Base-by-base conservation (phyloP, 2,113 vertebrate genomes). In the Dipodomys stephensi region DNA sequence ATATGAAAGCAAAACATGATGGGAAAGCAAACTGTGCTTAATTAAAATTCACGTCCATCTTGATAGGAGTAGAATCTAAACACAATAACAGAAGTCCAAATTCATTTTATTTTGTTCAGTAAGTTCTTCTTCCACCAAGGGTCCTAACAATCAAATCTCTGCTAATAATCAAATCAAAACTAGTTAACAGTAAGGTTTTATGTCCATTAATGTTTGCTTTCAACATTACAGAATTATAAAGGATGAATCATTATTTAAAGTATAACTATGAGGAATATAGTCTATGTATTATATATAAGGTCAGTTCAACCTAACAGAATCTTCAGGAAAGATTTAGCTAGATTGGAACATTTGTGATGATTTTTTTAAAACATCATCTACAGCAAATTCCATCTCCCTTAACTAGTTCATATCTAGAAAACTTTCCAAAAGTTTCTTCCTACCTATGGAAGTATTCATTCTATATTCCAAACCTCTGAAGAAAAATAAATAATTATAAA, bases 221-320 rank as follows among this genome's bases (percentile, higher is more conserved):
- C 89, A 64, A 30, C 65, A 88, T 18, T 44, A 49, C 0, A 60
- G n/a, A 92, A 84, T 74, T 90, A 79, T 71, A 67, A 95, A 94
- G 49, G 13, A 84, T 77, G 9, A 95, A 23, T 87, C 72, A 67
- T 76, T 32, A 9, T 20, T 22, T 53, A 53, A 57, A 16, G 15
- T 57, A 57, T 57, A 57, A 57, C 53, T 57, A 57, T 57, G 16
- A 57, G 53, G 15, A 57, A 64, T 25, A 65, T 53, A 74, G 84
- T 71, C 49, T 81, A 93, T 86, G 91, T 46, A 68, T 30, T 93
- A 79, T 90, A 92, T 88, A 78, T 30, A 78, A 86, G 88, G 60
- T 88, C 73, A 92, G 28, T 60, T 71, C 39, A 68, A 49, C 64
- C 69, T 53, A 68, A 44, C 6, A 90, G 49, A 73, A 27, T 73